Percentiles rank a stretch among this genome's conserved stretches.
Conservation (phyloP, 2,888 invertebrate genomes). For the Athalia circularis region DNA sequence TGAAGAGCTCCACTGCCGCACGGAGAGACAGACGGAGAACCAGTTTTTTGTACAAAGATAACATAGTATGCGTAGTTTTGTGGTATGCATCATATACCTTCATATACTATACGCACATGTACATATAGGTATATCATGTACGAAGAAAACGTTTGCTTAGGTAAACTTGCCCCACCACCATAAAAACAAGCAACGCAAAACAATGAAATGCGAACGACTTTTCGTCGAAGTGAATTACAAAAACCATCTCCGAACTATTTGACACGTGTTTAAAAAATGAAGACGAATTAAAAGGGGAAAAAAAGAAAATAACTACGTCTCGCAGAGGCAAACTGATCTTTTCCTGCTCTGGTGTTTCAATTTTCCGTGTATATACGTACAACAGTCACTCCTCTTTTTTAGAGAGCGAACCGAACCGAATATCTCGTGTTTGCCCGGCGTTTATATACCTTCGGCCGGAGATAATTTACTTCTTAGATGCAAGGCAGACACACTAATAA, state of each 20-base stretch:
- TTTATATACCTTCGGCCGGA: conserved; percentile 5
- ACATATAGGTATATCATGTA: neutral
- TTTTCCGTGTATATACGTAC: too few relatives aligned
- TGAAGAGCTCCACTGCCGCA: neutral
- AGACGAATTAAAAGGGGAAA: neutral
- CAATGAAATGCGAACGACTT: conserved; percentile 37
- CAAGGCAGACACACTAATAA: conserved; percentile 65
- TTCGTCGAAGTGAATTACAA: conserved; percentile 22
- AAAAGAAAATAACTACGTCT: neutral
- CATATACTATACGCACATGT: neutral
- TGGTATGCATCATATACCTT: neutral
- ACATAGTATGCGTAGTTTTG: too few relatives aligned
- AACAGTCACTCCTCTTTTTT: too few relatives aligned
- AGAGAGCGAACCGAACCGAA: neutral
- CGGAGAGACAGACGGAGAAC: neutral
- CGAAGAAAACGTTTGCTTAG: neutral
- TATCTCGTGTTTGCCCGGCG: conserved; percentile 14
- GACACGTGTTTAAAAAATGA: conserved; percentile 34
- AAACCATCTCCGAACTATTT: neutral
- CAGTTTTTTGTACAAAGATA: neutral
- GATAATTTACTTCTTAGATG: conserved; percentile 53
- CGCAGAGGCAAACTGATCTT: neutral
- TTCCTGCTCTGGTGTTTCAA: too few relatives aligned
- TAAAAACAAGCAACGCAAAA: neutral
- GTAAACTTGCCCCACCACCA: neutral